Evolutionary conservation across 2,888 invertebrate genomes (phyloP), one percentile per base, ranked within the genome.

Genomic region (Seira musarum): DNA sequence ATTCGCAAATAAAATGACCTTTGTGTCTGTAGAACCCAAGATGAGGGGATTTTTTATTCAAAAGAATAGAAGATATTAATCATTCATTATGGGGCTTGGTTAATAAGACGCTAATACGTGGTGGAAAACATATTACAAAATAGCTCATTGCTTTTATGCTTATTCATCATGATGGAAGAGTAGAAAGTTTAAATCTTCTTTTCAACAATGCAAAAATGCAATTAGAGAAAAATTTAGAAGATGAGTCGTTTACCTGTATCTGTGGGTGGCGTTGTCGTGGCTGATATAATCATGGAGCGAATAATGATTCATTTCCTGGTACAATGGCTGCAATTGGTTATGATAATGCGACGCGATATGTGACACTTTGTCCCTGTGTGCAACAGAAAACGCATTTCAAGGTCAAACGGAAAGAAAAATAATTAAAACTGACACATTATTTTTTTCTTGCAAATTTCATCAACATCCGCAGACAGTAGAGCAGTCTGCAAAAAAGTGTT

Each of bases 1-100:
- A 87, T 80, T 88, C 88, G 73, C 88, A 88, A 53, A 88, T 87
- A 70, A 88, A 88, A 76, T 87, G 87, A 1, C 88, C 88, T 78
- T 87, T 87, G 69, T 87, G 85, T 66, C 88, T 87, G 65, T 22
- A 49, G n/a, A n/a, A n/a, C n/a, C n/a, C n/a, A 46, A 46, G n/a
- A n/a, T n/a, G n/a, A n/a, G n/a, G n/a, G n/a, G n/a, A n/a, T n/a
- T n/a, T n/a, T n/a, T n/a, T n/a, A n/a, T n/a, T n/a, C n/a, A n/a
- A n/a, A n/a, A n/a, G n/a, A n/a, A n/a, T n/a, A n/a, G n/a, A n/a
- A n/a, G n/a, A n/a, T n/a, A n/a, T n/a, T n/a, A n/a, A n/a, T n/a
- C n/a, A n/a, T n/a, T n/a, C n/a, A n/a, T n/a, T n/a, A n/a, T n/a
- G n/a, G n/a, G n/a, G n/a, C n/a, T n/a, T n/a, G n/a, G n/a, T n/a